Evolutionary conservation across 2,797 vertebrate genomes (phyloP).

Genomic region (Valencia hispanica): DNA sequence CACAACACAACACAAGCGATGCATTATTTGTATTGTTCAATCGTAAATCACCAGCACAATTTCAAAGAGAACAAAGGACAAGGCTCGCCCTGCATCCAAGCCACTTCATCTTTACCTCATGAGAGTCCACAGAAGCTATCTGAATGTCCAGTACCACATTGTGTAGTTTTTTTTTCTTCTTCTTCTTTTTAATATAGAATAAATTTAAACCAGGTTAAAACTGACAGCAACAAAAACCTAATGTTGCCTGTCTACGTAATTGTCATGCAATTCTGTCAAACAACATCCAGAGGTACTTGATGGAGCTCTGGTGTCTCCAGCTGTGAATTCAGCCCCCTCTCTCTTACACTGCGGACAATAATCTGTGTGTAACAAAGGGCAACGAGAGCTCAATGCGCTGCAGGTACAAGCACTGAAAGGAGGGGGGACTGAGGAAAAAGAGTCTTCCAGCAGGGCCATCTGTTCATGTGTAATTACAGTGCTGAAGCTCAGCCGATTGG

Average conservation of each 20-base stretch:
- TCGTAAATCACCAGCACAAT: constrained; percentile 64
- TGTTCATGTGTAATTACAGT: constrained; percentile 78
- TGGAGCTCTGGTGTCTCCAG: constrained; percentile 1
- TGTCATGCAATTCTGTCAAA: constrained; percentile 7
- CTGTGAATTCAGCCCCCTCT: not conserved
- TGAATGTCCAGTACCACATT: not conserved
- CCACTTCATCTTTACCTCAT: constrained; percentile 43
- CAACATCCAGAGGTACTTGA: constrained; percentile 1
- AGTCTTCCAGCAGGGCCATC: constrained; percentile 72
- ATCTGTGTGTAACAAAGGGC: constrained; percentile 44
- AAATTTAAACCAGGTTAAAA: constrained; percentile 8
- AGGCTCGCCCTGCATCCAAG: constrained; percentile 32
- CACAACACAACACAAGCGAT: constrained; percentile 39
- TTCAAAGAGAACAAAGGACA: constrained; percentile 61
- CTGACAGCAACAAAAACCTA: not conserved
- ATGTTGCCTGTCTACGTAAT: not conserved
- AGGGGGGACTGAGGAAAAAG: constrained; percentile 48
- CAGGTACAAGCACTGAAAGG: constrained; percentile 52
- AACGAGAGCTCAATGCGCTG: constrained; percentile 32
- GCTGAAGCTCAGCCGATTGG: constrained; percentile 49
- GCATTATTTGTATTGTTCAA: constrained; percentile 44
- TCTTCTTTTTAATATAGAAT: not conserved
- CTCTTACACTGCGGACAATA: constrained; percentile 33
- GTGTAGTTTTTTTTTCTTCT: not conserved
- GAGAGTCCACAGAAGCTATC: constrained; percentile 32